phyloP scores from a whole-genome alignment of 2,113 vertebrate genomes.

The Apaloderma vittatum region DNA sequence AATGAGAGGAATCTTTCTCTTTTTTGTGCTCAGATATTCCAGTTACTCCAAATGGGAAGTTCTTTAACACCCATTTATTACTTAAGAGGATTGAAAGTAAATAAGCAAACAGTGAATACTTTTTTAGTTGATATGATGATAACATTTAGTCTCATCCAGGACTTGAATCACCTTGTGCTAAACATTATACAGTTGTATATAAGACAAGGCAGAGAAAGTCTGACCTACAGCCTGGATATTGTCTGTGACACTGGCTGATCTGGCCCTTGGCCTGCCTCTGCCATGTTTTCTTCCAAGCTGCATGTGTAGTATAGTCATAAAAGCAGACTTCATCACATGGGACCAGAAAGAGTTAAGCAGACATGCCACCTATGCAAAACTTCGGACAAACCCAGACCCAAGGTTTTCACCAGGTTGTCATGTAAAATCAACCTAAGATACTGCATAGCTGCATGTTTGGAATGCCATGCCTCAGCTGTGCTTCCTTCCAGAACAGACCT shows the following conservation, averaged over 20 bases:
- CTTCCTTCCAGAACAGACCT: neutral
- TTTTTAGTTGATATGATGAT: neutral
- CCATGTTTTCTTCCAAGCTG: neutral
- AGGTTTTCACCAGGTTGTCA: neutral
- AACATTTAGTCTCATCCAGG: neutral
- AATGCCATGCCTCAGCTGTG: neutral
- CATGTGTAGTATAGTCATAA: neutral
- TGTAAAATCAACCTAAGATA: neutral
- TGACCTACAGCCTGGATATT: neutral
- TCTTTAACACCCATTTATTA: neutral
- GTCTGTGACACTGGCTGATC: neutral
- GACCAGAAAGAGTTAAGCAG: neutral
- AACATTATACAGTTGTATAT: neutral
- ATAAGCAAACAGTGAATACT: neutral
- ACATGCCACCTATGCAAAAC: neutral
- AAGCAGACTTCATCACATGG: neutral
- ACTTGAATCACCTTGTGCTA: neutral
- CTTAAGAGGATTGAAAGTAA: neutral
- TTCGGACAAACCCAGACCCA: neutral
- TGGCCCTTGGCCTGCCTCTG: neutral
- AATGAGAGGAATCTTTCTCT: neutral
- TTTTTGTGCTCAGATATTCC: neutral
- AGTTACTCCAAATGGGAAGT: neutral
- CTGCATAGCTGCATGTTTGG: accelerated
- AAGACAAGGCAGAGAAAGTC: neutral